Base-by-base conservation (phyloP, 2,888 invertebrate species). In the Acanthosepion esculentum region DNA sequence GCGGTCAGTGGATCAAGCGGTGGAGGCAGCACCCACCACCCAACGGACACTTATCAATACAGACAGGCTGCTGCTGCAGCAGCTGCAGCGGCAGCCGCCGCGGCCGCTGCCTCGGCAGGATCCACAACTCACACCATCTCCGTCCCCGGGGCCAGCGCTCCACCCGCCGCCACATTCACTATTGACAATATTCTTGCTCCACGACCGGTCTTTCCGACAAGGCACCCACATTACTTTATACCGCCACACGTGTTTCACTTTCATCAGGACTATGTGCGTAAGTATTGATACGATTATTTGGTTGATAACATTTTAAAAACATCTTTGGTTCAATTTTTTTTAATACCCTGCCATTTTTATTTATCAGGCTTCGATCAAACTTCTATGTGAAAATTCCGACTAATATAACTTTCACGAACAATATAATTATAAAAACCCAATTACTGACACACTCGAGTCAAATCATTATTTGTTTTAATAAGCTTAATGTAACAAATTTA, bases 111-210 rank as follows among this genome's bases (percentile, higher is more conserved):
- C 18, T 93, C 93, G 29, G 48, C 93, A 53, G 93, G 93, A 93
- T 53, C 93, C 50, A 93, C 93, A n/a, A 33, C 93, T 5, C 94
- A 55, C 59, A 48, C 64, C 41, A 55, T 64, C n/a, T 33, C 55
- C 59, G 55, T 64, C 94, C 94, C 59, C 2, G 59, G 64, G n/a
- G 33, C 64, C 23, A 64, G 48, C 59, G 59, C 59, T 55, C 33
- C 55, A 20, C 55, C 59, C 20, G 55, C 94, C 26, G 59, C 94
- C 6, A 64, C 53, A 33, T 94, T 94, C 41, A 64, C 94, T 41
- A 94, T 94, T 48, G 94, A 94, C 59, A 94, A 94, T 64, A 94
- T 94, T 48, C 59, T 94, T 6, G 94, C 94, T 20, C 94, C 94
- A 2, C 53, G 94, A 12, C 94, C 94, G 26, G 94, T 94, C 94